Base-by-base conservation (phyloP, 2,797 vertebrate genomes). In the Dicrostonyx torquatus region DNA sequence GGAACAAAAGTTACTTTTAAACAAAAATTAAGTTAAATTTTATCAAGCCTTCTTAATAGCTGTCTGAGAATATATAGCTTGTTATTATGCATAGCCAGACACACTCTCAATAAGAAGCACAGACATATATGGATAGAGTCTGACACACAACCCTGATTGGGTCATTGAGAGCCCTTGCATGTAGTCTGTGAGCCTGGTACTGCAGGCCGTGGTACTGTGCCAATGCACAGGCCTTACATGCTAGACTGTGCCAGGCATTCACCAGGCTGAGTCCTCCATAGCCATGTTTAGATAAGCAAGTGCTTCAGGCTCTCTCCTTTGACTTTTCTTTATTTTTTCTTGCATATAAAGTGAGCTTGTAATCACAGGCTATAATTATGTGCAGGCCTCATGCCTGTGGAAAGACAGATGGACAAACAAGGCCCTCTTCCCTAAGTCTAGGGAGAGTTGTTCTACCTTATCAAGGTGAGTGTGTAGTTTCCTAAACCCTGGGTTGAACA, bases 361-460 rank as follows among this genome's bases (percentile, higher is more conserved):
- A 53, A 37, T 11, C 10, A 2, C 26, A 73, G 29, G 15, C 17
- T 45, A 7, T 43, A 60, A 45, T 12, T 2, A 34, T 45, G 6
- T 31, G 26, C 4, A 0, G 29, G 29, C 18, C 37, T 24, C 40
- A 26, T 45, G 26, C 22, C 43, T 24, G 40, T n/a, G 4, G 12
- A 43, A 48, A 75, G 86, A n/a, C 29, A 60, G 18, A 75, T 10
- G 1, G 17, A 60, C 37, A 34, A 34, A n/a, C 68, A 31, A 73
- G 48, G 9, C 3, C 50, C n/a, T 26, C 34, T 58, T 37, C 64
- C 40, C 22, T 9, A 62, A 75, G n/a, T 79, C 75, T 43, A 26
- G 4, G 0, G 14, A 50, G 26, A 60, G 29, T 0, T 0, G 14
- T 34, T 45, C 12, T 10, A 18, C 29, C n/a, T 5, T 6, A 40